These are phyloP conservation scores for Coelopa frigida DNA, from an alignment of 1,140 invertebrate species.

Conservation along the genomic window DNA sequence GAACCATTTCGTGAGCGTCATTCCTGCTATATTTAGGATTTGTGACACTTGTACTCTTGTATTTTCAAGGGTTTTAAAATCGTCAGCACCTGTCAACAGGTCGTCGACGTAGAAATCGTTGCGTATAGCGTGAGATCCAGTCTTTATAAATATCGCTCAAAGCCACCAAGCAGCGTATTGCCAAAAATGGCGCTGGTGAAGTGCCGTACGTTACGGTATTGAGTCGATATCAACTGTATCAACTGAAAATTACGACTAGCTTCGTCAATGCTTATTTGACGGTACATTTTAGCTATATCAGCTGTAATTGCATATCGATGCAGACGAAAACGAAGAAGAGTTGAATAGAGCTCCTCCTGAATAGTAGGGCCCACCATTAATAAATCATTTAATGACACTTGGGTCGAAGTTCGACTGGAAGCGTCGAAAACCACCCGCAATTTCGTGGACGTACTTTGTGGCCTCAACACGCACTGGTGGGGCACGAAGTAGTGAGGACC, in stretches of 20 bases:
- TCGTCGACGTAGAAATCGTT: constrained; percentile 48
- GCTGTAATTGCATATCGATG: constrained; percentile 20
- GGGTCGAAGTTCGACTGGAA: constrained; percentile 18
- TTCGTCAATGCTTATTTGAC: no score
- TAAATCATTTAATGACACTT: no score
- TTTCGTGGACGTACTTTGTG: constrained; percentile 14
- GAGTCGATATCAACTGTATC: no score
- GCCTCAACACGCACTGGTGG: constrained; percentile 6
- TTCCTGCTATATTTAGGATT: constrained; percentile 3
- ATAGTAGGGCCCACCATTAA: no score
- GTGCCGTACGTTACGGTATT: constrained; percentile 30
- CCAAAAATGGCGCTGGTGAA: constrained; percentile 38
- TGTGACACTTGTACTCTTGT: neutral
- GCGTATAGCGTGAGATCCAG: no score
- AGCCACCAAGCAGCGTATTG: constrained; percentile 26
- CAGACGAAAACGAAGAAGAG: constrained; percentile 21
- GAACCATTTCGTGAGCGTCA: constrained; percentile 3
- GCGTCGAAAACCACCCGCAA: constrained; percentile 30
- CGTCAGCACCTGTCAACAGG: constrained; percentile 33
- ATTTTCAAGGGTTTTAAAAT: constrained; percentile 3
- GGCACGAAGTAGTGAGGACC: constrained; percentile 8
- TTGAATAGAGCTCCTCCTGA: no score
- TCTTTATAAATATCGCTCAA: constrained; percentile 20
- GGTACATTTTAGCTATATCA: no score
- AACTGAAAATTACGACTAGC: no score